Evolutionary conservation across 2,797 vertebrate genomes (phyloP), one percentile per base, ranked within the genome.

Genomic region (Atherinosoma microstoma): DNA sequence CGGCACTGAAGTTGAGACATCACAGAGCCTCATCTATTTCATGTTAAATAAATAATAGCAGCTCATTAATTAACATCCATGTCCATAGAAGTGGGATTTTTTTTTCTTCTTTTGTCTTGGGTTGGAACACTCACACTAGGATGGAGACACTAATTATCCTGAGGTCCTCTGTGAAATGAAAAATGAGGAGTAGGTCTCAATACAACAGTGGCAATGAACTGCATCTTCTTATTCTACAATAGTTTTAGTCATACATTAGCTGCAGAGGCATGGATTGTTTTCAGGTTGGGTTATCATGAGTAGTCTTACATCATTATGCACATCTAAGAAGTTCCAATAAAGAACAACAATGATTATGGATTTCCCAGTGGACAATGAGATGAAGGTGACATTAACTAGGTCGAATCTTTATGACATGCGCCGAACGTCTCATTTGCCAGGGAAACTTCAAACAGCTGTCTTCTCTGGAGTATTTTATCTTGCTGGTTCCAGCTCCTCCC

Each of bases 341-440:
- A 82, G 73, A 76, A 74, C 66, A 75, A 76, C 68, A 73, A 76
- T 73, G 45, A 35, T 20, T 65, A 56, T 58, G 67, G 49, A 77
- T 70, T 73, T 77, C 85, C 82, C 67, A 35, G 38, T n/a, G 63
- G 82, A 81, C 60, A 11, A 20, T 1, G 42, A 78, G 72, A 88
- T 89, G 76, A 89, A 87, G 85, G 82, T 90, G 83, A 86, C 70
- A 80, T 78, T 85, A 89, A 82, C 53, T 83, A 82, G 87, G 86
- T 75, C 58, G 58, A 85, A 84, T 74, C 72, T 71, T 38, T 2
- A 1, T 75, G 76, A 76, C 60, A 67, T 22, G 24, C 53, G 63
- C 75, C n/a, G 49, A 71, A 68, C 45, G 70, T 81, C 65, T 83
- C 64, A 53, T 84, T 80, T 83, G 42, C 67, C 57, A 67, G 62